Conservation (phyloP, 2,113 vertebrate species). For the Benitochromis conjunctus region DNA sequence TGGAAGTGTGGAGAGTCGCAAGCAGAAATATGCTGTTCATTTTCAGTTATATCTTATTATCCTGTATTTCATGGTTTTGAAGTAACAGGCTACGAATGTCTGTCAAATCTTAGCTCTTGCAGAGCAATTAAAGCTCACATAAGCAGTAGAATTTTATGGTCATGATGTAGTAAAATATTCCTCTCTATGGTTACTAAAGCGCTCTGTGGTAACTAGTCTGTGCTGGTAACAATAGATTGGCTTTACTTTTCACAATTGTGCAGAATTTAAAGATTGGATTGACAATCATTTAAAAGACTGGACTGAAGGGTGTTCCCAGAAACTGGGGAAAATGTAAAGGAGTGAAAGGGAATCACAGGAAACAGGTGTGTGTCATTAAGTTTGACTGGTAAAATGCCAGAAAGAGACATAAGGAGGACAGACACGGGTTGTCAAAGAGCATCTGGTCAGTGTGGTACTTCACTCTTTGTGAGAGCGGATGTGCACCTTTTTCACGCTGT, state of each 20-base stretch:
- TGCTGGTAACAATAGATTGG: background rate
- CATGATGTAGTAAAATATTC: background rate
- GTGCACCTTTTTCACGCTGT: background rate
- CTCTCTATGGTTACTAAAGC: background rate
- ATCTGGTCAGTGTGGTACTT: background rate
- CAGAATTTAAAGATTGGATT: background rate
- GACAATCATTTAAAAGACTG: background rate
- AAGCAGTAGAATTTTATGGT: background rate
- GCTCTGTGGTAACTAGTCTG: background rate
- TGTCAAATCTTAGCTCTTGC: background rate
- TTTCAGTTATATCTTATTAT: background rate
- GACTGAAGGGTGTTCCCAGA: background rate
- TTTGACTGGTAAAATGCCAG: background rate
- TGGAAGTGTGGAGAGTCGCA: background rate
- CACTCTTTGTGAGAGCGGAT: background rate
- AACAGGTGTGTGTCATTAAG: background rate
- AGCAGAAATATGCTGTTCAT: background rate
- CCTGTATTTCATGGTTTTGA: background rate
- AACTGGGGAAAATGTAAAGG: accelerated
- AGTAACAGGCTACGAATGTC: background rate
- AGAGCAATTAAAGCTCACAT: background rate
- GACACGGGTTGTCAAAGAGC: background rate
- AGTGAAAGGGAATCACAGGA: background rate
- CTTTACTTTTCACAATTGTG: background rate
- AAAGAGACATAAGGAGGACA: background rate